These are phyloP conservation scores for Xestia rhomboidea DNA, from an alignment of 2,888 invertebrate species.

Conservation along the genomic window DNA sequence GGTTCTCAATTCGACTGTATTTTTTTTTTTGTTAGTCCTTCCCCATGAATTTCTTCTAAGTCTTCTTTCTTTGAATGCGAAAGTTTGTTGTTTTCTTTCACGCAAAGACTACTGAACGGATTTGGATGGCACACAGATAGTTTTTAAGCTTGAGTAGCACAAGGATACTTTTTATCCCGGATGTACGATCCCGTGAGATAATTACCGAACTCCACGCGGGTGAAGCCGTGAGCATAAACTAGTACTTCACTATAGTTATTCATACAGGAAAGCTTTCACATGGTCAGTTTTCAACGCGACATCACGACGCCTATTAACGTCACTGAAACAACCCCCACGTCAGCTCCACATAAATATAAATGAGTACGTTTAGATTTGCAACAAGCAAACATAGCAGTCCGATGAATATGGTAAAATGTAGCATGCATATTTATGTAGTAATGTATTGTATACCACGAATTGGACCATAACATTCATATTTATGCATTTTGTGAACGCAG, in stretches of 20 bases:
- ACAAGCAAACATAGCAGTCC: conserved; percentile 26
- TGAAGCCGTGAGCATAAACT: background rate
- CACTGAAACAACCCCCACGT: background rate
- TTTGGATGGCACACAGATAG: background rate
- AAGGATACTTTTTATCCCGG: background rate
- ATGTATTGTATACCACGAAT: conserved; percentile 16
- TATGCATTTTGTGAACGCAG: background rate
- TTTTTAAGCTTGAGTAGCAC: background rate
- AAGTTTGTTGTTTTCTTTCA: background rate
- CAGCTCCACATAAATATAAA: conserved; percentile 38
- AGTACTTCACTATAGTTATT: background rate
- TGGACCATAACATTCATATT: conserved; percentile 22
- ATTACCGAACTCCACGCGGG: background rate
- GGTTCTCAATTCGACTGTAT: no score
- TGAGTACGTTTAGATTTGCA: conserved; percentile 29
- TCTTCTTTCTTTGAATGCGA: no score
- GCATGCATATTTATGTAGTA: conserved; percentile 44
- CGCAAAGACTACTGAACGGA: background rate
- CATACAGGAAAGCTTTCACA: background rate
- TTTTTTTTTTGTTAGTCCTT: no score
- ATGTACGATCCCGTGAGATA: background rate
- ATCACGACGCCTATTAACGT: background rate
- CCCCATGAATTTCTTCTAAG: no score
- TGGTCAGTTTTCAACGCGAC: background rate
- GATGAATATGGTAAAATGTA: conserved; percentile 52